Evolutionary conservation across 2,113 vertebrate species (phyloP), one percentile per base, ranked within the genome.

Genomic region (Ochotona curzoniae): DNA sequence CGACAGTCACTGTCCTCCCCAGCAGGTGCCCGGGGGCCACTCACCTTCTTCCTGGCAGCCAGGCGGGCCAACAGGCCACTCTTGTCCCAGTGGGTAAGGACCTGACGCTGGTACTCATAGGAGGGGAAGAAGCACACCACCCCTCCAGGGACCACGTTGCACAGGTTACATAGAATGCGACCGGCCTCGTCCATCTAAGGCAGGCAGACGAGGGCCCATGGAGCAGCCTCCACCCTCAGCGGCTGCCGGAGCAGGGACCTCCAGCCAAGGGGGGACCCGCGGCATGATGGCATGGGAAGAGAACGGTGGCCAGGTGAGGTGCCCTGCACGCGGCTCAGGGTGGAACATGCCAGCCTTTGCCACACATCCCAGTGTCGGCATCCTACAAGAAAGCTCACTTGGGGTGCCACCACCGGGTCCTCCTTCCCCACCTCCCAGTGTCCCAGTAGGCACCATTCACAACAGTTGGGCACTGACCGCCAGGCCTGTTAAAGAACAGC

Each of bases 41-140:
- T 96, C 89, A 98, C 99, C 99, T 99, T 99, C 93, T 99, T 99
- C 97, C 98, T 99, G 63, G 96, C 49, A 15, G 97, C 97, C 85
- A 99, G 97, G 38, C 98, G 98, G 23, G 97, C 89, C 18, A 99
- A 97, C 80, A 98, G 85, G 1, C 99, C 98, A 0, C 94, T 98
- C 89, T 98, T 97, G 85, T 99, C 99, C 99, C 99, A 99, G 97
- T 99, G 99, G 9, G 96, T 90, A 0, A 98, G 96, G 35, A 99
- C 98, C 83, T 98, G 98, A 89, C 97, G 98, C 57, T 98, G 98
- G 13, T 99, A 99, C 0, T 99, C 99, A 0, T 99, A 99, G 32
- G 99, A 99, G 6, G 99, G 98, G 80, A 99, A 99, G 97, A 99
- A 99, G 94, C 99, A 99, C 83, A 99, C 99, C 23, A 99, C 96